A percentile compares a stretch with the other conserved stretches of the same genome.
These are phyloP conservation scores for Podarcis raffonei DNA, from an alignment of 2,113 vertebrate species.

Conservation along the genomic window DNA sequence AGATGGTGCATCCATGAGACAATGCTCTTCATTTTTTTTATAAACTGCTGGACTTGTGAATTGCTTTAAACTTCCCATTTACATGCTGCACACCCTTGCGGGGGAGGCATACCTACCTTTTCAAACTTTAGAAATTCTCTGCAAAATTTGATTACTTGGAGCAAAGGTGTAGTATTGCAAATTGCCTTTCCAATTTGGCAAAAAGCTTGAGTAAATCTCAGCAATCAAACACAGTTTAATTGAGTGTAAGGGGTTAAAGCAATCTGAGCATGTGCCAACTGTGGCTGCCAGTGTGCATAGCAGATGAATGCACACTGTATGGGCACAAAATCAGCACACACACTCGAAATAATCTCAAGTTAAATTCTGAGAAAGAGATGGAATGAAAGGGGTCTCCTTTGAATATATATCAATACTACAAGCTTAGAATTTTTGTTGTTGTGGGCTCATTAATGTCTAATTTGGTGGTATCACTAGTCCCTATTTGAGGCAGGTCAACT, in stretches of 20 bases:
- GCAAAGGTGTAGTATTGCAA: neutral
- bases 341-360: neutral
- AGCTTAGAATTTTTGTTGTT: neutral
- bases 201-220: neutral
- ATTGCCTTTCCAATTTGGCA: neutral
- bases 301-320: neutral
- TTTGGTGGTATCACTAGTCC: neutral
- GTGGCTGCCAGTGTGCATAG: neutral
- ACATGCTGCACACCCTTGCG: neutral
- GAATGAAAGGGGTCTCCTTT: neutral
- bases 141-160: neutral
- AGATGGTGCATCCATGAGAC: neutral
- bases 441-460: neutral
- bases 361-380: neutral
- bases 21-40: neutral
- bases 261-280: neutral
- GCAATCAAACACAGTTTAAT: neutral
- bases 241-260: neutral
- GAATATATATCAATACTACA: neutral
- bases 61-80: neutral
- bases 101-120: neutral
- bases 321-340: neutral
- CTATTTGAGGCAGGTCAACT: neutral
- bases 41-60: neutral
- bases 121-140: neutral